Evolutionary conservation across 1,140 invertebrate species (phyloP).

Genomic region (Archivesica marissinica): DNA sequence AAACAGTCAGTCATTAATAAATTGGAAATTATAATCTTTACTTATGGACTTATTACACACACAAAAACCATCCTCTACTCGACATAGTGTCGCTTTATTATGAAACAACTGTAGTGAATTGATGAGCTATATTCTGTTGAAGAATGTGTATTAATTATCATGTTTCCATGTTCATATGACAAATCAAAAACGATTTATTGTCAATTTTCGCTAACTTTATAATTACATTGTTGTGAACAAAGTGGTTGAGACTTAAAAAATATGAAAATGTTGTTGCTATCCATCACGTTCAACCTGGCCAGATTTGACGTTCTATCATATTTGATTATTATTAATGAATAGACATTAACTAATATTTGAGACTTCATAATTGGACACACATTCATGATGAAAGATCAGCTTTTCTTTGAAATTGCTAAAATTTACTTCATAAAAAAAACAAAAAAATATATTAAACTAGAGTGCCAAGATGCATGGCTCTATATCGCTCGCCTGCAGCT

Average conservation of each 20-base stretch:
- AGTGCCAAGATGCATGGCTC: too few relatives aligned
- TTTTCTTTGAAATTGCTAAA: slow-evolving; percentile 17
- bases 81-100: too few relatives aligned
- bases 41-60: too few relatives aligned
- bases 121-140: too few relatives aligned
- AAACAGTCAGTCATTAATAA: too few relatives aligned
- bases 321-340: slow-evolving; percentile 51
- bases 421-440: too few relatives aligned
- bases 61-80: too few relatives aligned
- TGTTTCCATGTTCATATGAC: slow-evolving; percentile 52
- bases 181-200: slow-evolving; percentile 14
- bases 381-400: neutral
- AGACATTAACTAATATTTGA: neutral
- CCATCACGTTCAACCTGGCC: neutral
- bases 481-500: too few relatives aligned
- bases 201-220: slow-evolving; percentile 19
- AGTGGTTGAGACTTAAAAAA: slow-evolving; percentile 4
- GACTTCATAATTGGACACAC: slow-evolving; percentile 22
- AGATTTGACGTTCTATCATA: slow-evolving; percentile 37
- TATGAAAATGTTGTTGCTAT: slow-evolving; percentile 5
- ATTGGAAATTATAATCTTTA: too few relatives aligned
- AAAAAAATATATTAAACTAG: too few relatives aligned
- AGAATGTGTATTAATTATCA: slow-evolving; percentile 44
- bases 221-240: slow-evolving; percentile 36
- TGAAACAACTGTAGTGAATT: too few relatives aligned